These are phyloP conservation scores for Cotesia glomerata DNA, from an alignment of 1,140 invertebrate genomes.

Conservation along the genomic window DNA sequence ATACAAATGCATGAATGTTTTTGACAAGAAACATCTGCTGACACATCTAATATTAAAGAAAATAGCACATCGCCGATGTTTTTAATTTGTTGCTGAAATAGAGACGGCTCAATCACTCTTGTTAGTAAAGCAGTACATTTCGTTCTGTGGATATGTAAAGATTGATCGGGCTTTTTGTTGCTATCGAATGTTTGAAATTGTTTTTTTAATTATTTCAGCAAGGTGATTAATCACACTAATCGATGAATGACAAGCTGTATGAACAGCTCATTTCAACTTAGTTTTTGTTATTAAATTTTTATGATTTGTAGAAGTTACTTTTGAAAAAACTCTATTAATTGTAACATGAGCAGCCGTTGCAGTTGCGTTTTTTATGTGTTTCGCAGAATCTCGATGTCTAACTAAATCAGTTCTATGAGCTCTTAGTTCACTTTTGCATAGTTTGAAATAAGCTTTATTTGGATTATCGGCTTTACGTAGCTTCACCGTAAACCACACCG, in stretches of 20 bases:
- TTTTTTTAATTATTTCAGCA: neutral
- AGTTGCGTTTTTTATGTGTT: neutral
- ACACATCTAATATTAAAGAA: neutral
- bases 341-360: neutral
- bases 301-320: neutral
- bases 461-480: neutral
- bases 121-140: neutral
- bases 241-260: neutral
- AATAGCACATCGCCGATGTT: neutral
- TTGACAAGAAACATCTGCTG: neutral
- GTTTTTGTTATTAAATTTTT: neutral
- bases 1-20: neutral
- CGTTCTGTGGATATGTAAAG: neutral
- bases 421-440: neutral
- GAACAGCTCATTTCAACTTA: neutral
- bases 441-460: neutral
- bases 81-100: neutral
- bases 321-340: neutral
- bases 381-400: neutral
- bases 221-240: neutral
- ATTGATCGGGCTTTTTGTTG: neutral
- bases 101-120: neutral
- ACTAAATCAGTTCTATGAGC: neutral
- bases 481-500: too few species aligned
- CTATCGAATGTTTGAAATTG: neutral